phyloP scores from a whole-genome alignment of 2,113 vertebrate genomes.

The Takifugu bimaculatus region DNA sequence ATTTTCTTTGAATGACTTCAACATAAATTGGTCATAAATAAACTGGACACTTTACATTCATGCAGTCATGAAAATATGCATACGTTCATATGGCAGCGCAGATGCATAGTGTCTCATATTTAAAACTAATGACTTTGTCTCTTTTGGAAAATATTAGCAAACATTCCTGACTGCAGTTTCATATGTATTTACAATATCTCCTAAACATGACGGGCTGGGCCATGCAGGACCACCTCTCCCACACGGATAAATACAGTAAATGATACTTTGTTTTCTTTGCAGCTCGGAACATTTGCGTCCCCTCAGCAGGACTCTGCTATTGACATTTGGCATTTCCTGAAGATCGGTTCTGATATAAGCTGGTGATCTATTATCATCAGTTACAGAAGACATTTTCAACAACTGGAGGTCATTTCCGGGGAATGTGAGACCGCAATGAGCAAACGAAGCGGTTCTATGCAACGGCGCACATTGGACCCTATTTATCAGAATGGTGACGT shows the following conservation, averaged over 20 bases:
- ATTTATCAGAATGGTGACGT: slow-evolving; percentile 8
- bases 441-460: slow-evolving; percentile 17
- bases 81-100: slow-evolving; percentile 3
- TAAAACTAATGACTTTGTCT: not conserved
- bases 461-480: slow-evolving; percentile 27
- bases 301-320: not conserved
- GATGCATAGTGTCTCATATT: not conserved
- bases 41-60: slow-evolving; percentile 1
- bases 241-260: not conserved
- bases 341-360: slow-evolving; percentile 4
- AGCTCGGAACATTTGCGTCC: not conserved
- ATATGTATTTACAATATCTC: not conserved
- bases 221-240: not conserved
- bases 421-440: slow-evolving; percentile 18
- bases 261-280: not conserved
- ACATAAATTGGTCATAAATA: not conserved
- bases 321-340: not conserved
- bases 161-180: not conserved
- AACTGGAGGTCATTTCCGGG: not conserved
- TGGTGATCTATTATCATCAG: slow-evolving; percentile 4
- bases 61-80: slow-evolving; percentile 9
- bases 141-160: no score
- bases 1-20: slow-evolving; percentile 3
- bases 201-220: not conserved
- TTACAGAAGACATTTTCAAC: not conserved